phyloP scores from a whole-genome alignment of 2,888 invertebrate species.

The Pristionchus exspectatus region DNA sequence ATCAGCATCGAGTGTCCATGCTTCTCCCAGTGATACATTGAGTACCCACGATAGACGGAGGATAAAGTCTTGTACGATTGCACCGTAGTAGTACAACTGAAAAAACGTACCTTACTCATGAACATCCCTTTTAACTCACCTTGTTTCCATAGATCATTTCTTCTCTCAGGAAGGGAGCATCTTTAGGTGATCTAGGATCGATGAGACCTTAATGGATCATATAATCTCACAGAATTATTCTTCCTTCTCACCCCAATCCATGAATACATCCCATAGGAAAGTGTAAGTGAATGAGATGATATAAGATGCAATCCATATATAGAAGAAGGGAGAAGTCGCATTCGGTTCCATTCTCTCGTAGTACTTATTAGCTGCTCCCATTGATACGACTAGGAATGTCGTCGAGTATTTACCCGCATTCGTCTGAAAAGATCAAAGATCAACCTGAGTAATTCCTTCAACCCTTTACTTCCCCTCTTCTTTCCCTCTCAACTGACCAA shows the following conservation, averaged over 20 bases:
- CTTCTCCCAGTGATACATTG: slow-evolving; percentile 85
- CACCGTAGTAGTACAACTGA: slow-evolving; percentile 90
- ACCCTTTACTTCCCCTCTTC: background rate
- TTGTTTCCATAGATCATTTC: slow-evolving; percentile 79
- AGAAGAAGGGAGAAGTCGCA: slow-evolving; percentile 75
- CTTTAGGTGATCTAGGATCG: slow-evolving; percentile 90
- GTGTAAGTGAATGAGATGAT: slow-evolving; percentile 91
- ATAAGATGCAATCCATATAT: slow-evolving; percentile 87
- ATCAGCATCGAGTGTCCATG: slow-evolving; percentile 77
- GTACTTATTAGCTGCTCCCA: slow-evolving; percentile 80
- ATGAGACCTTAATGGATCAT: slow-evolving; percentile 67
- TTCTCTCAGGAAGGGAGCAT: slow-evolving; percentile 84
- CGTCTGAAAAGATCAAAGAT: slow-evolving; percentile 76
- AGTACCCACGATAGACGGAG: slow-evolving; percentile 94
- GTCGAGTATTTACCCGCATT: slow-evolving; percentile 99
- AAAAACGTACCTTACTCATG: background rate
- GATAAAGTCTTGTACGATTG: slow-evolving; percentile 94
- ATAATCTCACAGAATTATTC: background rate
- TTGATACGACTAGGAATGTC: slow-evolving; percentile 94
- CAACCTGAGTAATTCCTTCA: background rate
- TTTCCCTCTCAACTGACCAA: slow-evolving; percentile 81
- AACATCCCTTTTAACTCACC: background rate
- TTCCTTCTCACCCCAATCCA: slow-evolving; percentile 91
- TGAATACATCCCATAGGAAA: slow-evolving; percentile 97
- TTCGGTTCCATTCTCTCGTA: slow-evolving; percentile 84